A percentile compares a stretch with the other conserved stretches of the same genome.
These are phyloP conservation scores for Pagetopsis macropterus DNA, from an alignment of 2,797 vertebrate genomes.

Conservation along the genomic window DNA sequence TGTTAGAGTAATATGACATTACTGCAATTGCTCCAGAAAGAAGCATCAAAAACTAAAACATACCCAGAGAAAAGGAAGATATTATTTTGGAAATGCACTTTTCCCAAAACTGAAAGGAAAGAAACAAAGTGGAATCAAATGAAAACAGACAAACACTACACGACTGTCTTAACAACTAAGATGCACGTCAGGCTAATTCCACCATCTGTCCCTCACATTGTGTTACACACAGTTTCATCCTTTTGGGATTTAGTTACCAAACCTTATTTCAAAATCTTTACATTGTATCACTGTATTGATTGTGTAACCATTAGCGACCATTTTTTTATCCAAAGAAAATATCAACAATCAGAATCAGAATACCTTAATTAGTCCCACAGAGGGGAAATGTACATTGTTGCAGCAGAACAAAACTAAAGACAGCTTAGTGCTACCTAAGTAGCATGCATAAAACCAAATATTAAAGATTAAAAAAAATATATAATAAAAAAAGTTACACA, in stretches of 20 bases:
- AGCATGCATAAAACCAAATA: too few species aligned
- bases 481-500: too few species aligned
- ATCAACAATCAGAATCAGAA: too few species aligned
- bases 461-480: too few species aligned
- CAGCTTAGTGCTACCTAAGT: too few species aligned
- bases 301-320: too few species aligned
- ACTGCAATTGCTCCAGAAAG: neutral
- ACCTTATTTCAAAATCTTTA: constrained; percentile 17
- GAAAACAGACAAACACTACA: constrained; percentile 46
- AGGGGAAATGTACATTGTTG: too few species aligned
- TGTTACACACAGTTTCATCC: constrained; percentile 57
- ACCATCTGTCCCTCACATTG: constrained; percentile 32
- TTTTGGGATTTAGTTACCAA: constrained; percentile 25
- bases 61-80: neutral
- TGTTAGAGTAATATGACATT: neutral
- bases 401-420: too few species aligned
- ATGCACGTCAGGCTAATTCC: constrained; percentile 37
- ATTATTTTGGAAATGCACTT: neutral
- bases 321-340: too few species aligned
- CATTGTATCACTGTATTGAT: neutral
- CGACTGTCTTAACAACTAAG: constrained; percentile 13
- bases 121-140: neutral
- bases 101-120: neutral
- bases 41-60: neutral
- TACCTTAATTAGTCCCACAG: too few species aligned